These are phyloP conservation scores for Laterallus jamaicensis DNA, from an alignment of 2,113 vertebrate genomes.

Conservation along the genomic window DNA sequence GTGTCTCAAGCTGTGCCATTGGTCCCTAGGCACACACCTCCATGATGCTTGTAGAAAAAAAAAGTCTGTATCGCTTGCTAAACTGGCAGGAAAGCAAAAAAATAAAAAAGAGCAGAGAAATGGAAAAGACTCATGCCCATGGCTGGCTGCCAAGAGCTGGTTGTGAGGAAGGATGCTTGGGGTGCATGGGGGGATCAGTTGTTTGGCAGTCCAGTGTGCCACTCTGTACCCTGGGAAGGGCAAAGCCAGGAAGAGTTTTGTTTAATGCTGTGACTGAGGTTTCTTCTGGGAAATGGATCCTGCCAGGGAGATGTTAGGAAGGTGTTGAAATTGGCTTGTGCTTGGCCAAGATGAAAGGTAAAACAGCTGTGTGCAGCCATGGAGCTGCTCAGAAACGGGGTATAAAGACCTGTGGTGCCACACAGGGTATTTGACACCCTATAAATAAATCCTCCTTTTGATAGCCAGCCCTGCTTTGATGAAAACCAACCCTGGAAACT, in stretches of 20 bases:
- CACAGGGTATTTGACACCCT: conserved; percentile 75
- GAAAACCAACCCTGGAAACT: conserved; percentile 60
- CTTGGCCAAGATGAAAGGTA: not conserved
- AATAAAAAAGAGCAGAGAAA: not conserved
- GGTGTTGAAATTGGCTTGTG: conserved; percentile 55
- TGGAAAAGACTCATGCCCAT: not conserved
- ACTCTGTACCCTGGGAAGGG: not conserved
- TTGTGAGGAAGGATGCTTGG: not conserved
- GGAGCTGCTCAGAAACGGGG: not conserved
- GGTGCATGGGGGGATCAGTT: accelerated
- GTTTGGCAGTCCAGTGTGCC: not conserved
- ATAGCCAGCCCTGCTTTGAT: conserved; percentile 42
- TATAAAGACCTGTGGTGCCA: conserved; percentile 37
- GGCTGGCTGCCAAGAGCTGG: not conserved
- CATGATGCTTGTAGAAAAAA: not conserved
- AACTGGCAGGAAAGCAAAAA: not conserved
- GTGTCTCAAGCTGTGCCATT: not conserved
- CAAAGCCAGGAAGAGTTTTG: conserved; percentile 35
- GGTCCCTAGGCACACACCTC: accelerated
- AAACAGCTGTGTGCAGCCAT: conserved; percentile 40
- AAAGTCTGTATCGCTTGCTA: not conserved
- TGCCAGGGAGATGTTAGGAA: conserved; percentile 7
- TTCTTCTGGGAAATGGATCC: conserved; percentile 40
- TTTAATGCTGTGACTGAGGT: conserved; percentile 46
- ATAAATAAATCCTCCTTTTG: conserved; percentile 77